Conservation (phyloP, 1,140 invertebrate genomes). For the Lepidurus couesii region DNA sequence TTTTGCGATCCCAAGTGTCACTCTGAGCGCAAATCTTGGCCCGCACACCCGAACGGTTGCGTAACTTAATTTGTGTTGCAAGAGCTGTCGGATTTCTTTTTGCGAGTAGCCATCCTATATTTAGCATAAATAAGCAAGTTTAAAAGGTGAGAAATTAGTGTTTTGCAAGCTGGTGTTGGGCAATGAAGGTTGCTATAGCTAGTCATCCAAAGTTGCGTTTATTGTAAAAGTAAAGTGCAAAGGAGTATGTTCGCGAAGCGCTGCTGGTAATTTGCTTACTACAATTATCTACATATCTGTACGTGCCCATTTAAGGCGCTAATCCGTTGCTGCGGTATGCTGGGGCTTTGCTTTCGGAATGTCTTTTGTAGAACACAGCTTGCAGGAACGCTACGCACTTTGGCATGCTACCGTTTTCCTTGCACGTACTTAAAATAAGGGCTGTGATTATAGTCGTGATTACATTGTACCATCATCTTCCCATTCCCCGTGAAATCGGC, state of each 20-base stretch:
- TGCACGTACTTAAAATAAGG: constrained; percentile 19
- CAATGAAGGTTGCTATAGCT: not conserved
- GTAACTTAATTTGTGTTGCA: not conserved
- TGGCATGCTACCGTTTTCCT: constrained; percentile 8
- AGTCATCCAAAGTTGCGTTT: not conserved
- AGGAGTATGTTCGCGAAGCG: not conserved
- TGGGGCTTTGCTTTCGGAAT: not conserved
- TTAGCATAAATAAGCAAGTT: constrained; percentile 10
- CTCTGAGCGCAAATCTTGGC: too few species aligned
- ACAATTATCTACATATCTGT: not conserved
- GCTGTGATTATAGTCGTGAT: constrained; percentile 13
- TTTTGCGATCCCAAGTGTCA: too few species aligned
- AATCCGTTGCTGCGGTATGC: not conserved
- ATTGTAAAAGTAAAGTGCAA: not conserved
- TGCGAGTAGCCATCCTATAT: not conserved
- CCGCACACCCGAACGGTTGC: too few species aligned
- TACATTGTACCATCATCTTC: constrained; percentile 10
- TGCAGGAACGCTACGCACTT: not conserved
- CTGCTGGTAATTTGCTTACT: not conserved
- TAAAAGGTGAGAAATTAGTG: not conserved
- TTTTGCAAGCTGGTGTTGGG: not conserved
- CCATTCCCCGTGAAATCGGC: constrained; percentile 17
- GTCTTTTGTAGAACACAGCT: not conserved
- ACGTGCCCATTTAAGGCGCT: not conserved
- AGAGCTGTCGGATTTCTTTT: not conserved